These are phyloP conservation scores for Coecobrya sp. DNA, from an alignment of 2,888 invertebrate species.

Conservation along the genomic window DNA sequence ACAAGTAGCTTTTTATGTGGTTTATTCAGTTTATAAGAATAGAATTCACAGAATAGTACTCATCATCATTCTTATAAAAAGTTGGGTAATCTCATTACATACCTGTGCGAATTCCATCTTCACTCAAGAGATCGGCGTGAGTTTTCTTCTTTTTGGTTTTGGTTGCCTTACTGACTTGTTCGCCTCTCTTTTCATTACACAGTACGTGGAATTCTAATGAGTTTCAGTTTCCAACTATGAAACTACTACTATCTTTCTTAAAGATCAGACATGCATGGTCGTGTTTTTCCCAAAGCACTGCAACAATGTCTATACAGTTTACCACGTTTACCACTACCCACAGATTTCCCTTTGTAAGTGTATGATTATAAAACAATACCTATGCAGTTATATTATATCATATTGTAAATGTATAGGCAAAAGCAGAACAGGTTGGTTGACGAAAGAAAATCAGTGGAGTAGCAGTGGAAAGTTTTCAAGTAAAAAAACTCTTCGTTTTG, in stretches of 20 bases:
- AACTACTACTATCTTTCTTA: neutral
- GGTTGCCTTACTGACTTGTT: slow-evolving; percentile 17
- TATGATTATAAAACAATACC: no score
- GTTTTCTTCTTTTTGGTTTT: slow-evolving; percentile 7
- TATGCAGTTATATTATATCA: no score
- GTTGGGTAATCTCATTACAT: slow-evolving; percentile 36
- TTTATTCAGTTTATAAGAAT: neutral
- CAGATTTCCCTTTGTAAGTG: neutral
- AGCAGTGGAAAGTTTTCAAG: slow-evolving; percentile 45
- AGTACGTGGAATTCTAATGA: slow-evolving; percentile 8
- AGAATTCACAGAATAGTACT: neutral
- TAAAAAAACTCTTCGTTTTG: slow-evolving; percentile 20
- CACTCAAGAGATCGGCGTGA: neutral
- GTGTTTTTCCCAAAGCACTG: neutral
- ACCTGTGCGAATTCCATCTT: slow-evolving; percentile 40
- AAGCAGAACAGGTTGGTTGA: slow-evolving; percentile 4
- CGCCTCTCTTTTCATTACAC: neutral
- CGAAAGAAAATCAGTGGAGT: slow-evolving; percentile 41
- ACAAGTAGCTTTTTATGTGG: neutral
- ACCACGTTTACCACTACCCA: neutral
- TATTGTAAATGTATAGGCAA: neutral
- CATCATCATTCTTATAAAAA: neutral
- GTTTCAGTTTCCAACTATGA: slow-evolving; percentile 19
- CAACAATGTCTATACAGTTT: neutral
- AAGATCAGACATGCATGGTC: slow-evolving; percentile 24